phyloP scores from a whole-genome alignment of 1,140 invertebrate species.

The Macrobrachium nipponense region DNA sequence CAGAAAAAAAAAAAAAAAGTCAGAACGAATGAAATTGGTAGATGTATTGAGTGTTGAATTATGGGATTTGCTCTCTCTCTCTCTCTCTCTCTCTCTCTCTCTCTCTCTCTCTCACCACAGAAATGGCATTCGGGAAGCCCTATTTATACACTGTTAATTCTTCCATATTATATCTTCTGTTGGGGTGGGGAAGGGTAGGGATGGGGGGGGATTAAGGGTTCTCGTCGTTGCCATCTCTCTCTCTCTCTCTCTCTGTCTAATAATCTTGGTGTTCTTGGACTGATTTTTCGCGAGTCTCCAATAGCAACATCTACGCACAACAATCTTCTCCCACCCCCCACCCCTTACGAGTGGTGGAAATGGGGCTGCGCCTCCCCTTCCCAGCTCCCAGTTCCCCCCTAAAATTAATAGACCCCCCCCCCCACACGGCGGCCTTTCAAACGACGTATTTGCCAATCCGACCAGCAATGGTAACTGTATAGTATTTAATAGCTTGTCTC shows the following conservation, averaged over 20 bases:
- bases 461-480: too few relatives aligned
- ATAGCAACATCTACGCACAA: too few relatives aligned
- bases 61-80: background rate
- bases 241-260: constrained; percentile 7
- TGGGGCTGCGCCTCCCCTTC: background rate
- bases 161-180: background rate
- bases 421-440: too few relatives aligned
- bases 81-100: constrained; percentile 41
- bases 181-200: too few relatives aligned
- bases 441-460: too few relatives aligned
- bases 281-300: too few relatives aligned
- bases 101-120: background rate
- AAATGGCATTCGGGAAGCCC: background rate
- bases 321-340: too few relatives aligned
- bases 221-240: background rate
- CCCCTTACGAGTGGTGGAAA: too few relatives aligned
- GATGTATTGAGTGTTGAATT: background rate
- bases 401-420: too few relatives aligned
- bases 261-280: too few relatives aligned
- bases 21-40: background rate
- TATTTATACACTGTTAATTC: background rate
- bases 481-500: too few relatives aligned
- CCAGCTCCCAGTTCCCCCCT: background rate
- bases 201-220: too few relatives aligned
- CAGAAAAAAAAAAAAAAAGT: background rate